A percentile compares a stretch with the other conserved stretches of the same genome.
These are phyloP conservation scores for Charanyca ferruginea DNA, from an alignment of 2,888 invertebrate species.

Conservation along the genomic window DNA sequence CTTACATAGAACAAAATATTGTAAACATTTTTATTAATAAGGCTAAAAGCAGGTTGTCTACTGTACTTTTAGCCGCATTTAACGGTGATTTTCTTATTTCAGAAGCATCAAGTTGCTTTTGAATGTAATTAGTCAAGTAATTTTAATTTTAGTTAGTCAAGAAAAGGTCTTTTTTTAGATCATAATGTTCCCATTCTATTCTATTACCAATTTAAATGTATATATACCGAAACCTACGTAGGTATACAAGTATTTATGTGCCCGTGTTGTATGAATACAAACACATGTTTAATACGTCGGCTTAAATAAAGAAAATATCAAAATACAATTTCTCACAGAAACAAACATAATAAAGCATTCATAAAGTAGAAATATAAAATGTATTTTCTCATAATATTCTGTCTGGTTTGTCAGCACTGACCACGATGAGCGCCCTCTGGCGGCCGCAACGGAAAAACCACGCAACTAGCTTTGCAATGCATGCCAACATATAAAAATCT, in stretches of 20 bases:
- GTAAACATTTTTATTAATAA: too few relatives aligned
- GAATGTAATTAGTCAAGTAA: too few relatives aligned
- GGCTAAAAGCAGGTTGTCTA: too few relatives aligned
- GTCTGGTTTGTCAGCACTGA: slow-evolving; percentile 66
- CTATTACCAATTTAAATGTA: too few relatives aligned
- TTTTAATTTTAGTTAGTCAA: too few relatives aligned
- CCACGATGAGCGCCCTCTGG: slow-evolving; percentile 53
- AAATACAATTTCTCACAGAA: slow-evolving; percentile 5
- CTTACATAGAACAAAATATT: too few relatives aligned
- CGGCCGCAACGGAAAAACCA: slow-evolving; percentile 40
- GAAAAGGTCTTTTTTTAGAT: too few relatives aligned
- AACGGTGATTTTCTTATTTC: too few relatives aligned
- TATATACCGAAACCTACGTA: too few relatives aligned
- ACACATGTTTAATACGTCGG: neutral
- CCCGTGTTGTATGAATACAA: neutral
- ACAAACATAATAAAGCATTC: slow-evolving; percentile 52
- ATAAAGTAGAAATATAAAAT: slow-evolving; percentile 58
- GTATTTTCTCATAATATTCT: slow-evolving; percentile 68
- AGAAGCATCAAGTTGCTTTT: too few relatives aligned
- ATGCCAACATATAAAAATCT: slow-evolving; percentile 49
- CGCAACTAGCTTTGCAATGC: slow-evolving; percentile 33
- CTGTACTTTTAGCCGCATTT: too few relatives aligned
- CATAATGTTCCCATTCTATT: too few relatives aligned
- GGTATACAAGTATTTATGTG: neutral
- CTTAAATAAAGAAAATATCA: neutral